These are phyloP conservation scores for Agonopterix arenella DNA, from an alignment of 2,888 invertebrate species.

Conservation along the genomic window DNA sequence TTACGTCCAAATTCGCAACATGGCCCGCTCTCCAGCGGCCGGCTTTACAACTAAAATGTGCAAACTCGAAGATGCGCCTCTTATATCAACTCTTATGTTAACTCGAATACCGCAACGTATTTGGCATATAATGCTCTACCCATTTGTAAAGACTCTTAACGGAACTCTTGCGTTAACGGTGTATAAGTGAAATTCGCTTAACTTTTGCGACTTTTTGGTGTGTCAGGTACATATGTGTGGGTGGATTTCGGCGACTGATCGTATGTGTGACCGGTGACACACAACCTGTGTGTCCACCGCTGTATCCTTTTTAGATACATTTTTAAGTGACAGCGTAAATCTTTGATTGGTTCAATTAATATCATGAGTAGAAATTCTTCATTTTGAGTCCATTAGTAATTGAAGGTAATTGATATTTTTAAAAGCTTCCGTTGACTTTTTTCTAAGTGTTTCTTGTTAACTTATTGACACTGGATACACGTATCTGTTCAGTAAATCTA, in stretches of 20 bases:
- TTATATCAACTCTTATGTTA: slow-evolving; percentile 75
- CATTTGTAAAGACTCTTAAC: background rate
- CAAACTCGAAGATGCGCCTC: slow-evolving; percentile 74
- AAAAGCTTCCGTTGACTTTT: background rate
- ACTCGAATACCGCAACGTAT: slow-evolving; percentile 71
- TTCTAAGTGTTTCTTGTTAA: background rate
- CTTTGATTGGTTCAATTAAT: slow-evolving; percentile 16
- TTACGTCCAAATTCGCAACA: slow-evolving; percentile 56
- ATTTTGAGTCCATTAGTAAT: background rate
- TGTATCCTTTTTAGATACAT: slow-evolving; percentile 34
- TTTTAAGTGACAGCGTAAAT: slow-evolving; percentile 24
- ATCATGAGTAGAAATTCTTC: too few species aligned
- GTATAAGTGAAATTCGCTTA: too few species aligned
- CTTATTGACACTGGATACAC: too few species aligned
- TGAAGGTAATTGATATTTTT: background rate
- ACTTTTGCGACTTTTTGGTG: too few species aligned
- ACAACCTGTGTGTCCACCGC: slow-evolving; percentile 19
- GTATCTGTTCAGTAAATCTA: too few species aligned
- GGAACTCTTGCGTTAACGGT: too few species aligned
- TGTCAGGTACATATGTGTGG: slow-evolving; percentile 36
- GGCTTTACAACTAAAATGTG: slow-evolving; percentile 72
- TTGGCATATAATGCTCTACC: slow-evolving; percentile 56
- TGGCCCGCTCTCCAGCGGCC: slow-evolving; percentile 62
- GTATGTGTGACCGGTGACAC: slow-evolving; percentile 24
- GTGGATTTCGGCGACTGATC: slow-evolving; percentile 49